phyloP scores from a whole-genome alignment of 2,797 vertebrate genomes.

The Pangasius sanitwongsei region DNA sequence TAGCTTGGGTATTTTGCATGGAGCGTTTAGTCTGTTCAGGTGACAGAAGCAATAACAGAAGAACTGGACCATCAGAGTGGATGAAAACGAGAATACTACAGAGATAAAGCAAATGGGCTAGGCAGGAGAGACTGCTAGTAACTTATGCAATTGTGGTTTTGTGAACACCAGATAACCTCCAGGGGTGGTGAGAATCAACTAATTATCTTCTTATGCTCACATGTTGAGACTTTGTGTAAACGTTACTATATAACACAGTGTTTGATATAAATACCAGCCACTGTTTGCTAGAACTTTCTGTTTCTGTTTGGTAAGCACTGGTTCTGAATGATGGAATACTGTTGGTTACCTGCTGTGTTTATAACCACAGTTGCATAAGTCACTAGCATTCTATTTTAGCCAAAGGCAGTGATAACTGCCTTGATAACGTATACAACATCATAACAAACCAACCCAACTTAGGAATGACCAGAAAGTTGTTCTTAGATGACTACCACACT shows the following conservation, averaged over 20 bases:
- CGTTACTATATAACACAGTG: background rate
- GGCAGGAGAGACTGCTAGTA: background rate
- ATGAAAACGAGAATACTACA: slow-evolving; percentile 4
- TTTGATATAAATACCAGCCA: background rate
- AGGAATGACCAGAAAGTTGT: background rate
- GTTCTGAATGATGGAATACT: background rate
- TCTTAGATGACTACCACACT: background rate
- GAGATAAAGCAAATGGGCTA: background rate
- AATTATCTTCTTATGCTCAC: background rate
- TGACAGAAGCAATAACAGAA: slow-evolving; percentile 47
- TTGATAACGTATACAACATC: background rate
- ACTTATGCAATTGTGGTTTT: background rate
- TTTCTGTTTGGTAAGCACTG: background rate
- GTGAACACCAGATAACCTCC: background rate
- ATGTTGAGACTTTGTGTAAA: background rate
- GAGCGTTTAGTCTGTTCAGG: slow-evolving; percentile 34
- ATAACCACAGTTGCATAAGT: background rate
- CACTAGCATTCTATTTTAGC: background rate
- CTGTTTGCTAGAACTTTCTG: background rate
- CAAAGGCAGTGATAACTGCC: background rate
- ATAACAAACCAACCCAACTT: background rate
- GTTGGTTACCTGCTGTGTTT: background rate
- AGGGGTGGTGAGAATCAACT: background rate
- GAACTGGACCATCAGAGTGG: slow-evolving; percentile 38
- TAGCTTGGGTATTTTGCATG: slow-evolving; percentile 27